Percentiles rank a stretch among this genome's conserved stretches.
phyloP scores from a whole-genome alignment of 2,797 vertebrate species.

The Mus minutoides region DNA sequence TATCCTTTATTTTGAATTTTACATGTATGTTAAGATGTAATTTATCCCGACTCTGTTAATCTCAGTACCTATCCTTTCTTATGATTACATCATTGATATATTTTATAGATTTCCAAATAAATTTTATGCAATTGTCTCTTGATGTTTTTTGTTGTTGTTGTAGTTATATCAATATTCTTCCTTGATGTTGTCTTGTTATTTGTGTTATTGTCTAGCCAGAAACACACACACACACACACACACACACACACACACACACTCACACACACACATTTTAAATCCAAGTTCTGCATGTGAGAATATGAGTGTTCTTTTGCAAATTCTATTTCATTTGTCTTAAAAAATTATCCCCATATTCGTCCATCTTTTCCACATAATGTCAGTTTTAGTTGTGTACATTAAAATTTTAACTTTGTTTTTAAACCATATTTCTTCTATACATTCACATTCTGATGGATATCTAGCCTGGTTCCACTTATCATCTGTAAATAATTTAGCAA shows the following conservation, averaged over 20 bases:
- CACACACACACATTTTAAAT: background rate
- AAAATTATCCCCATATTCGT: background rate
- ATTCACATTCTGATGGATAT: background rate
- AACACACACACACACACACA: background rate
- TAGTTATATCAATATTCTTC: background rate
- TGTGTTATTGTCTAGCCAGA: background rate
- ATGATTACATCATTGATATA: background rate
- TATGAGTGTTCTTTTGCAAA: background rate
- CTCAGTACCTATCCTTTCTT: background rate
- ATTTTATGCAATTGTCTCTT: background rate
- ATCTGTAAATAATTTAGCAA: background rate
- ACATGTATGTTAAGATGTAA: background rate
- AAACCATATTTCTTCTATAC: background rate
- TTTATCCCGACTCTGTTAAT: background rate
- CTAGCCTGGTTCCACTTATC: background rate
- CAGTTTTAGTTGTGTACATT: background rate
- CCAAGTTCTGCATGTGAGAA: background rate
- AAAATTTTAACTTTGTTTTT: background rate
- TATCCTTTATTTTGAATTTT: background rate
- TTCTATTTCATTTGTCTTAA: background rate
- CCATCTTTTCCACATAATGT: background rate
- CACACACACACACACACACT: background rate
- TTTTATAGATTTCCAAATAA: background rate
- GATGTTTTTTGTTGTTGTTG: background rate
- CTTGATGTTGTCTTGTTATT: too few relatives aligned